phyloP scores from a whole-genome alignment of 2,888 invertebrate species.

The Luffia ferchaultella region DNA sequence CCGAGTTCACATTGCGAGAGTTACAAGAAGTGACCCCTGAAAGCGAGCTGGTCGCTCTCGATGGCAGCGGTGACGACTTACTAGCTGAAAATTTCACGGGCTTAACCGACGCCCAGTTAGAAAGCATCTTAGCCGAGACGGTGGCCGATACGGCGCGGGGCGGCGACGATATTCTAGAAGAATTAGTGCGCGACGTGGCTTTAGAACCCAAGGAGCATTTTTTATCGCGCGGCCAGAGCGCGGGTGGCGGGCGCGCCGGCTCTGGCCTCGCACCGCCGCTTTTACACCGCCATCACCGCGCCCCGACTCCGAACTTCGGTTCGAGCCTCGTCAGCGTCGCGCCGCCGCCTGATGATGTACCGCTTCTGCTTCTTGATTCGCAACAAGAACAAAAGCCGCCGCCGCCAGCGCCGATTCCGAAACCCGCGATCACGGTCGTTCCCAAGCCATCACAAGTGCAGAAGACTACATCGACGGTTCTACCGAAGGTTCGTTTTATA shows the following conservation, averaged over 20 bases:
- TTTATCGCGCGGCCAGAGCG: conserved; percentile 55
- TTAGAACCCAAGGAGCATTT: conserved; percentile 35
- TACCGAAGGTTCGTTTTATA: not conserved
- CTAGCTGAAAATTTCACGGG: conserved; percentile 36
- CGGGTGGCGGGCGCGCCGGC: conserved; percentile 39
- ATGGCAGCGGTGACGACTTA: conserved; percentile 25
- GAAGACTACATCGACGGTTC: not conserved
- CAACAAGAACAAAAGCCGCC: not conserved
- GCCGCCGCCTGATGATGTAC: not conserved
- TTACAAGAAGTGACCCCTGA: conserved; percentile 27
- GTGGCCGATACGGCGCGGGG: conserved; percentile 16
- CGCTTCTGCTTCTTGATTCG: not conserved
- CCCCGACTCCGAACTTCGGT: conserved; percentile 14
- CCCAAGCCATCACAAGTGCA: not conserved
- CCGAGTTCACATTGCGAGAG: conserved; percentile 58
- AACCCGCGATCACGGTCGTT: not conserved
- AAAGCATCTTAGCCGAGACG: conserved; percentile 43
- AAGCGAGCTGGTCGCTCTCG: conserved; percentile 8
- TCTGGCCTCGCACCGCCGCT: conserved; percentile 36
- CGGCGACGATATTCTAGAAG: conserved; percentile 32
- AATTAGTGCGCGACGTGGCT: conserved; percentile 27
- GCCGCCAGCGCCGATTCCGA: not conserved
- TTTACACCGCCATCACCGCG: conserved; percentile 9
- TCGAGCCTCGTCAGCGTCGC: conserved; percentile 7
- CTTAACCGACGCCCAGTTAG: conserved; percentile 42